These are phyloP conservation scores for Butorides virescens DNA, from an alignment of 2,113 vertebrate genomes.

Conservation along the genomic window DNA sequence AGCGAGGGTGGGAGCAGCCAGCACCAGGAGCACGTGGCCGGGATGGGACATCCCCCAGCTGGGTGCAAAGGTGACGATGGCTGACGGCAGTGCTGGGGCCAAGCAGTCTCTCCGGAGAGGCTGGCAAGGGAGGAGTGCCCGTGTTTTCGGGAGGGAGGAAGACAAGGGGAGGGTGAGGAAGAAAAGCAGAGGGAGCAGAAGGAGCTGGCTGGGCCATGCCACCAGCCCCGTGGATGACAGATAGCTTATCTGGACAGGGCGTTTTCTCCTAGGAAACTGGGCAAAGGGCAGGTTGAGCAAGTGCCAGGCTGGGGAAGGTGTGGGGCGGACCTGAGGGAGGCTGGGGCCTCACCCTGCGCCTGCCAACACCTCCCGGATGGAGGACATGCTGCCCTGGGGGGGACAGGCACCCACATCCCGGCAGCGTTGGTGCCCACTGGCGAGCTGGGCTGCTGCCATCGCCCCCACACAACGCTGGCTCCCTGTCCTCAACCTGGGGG, in stretches of 20 bases:
- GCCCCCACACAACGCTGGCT: rapidly evolving
- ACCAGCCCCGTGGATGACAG: background rate
- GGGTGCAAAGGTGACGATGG: background rate
- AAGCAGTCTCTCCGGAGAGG: rapidly evolving
- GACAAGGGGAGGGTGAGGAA: background rate
- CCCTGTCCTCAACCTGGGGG: background rate
- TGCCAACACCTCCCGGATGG: rapidly evolving
- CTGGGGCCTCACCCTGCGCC: background rate
- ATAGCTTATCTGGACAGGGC: background rate
- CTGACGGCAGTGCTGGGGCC: background rate
- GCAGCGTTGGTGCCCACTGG: background rate
- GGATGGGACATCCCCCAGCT: background rate
- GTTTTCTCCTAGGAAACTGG: conserved; percentile 41
- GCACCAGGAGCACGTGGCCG: rapidly evolving
- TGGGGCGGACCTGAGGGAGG: background rate
- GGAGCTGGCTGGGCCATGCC: background rate
- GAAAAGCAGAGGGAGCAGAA: background rate
- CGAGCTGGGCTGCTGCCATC: rapidly evolving
- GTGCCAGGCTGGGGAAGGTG: background rate
- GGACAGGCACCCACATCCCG: background rate
- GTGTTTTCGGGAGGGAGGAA: background rate
- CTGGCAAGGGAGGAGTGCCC: background rate
- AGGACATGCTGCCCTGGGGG: background rate
- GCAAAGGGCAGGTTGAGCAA: conserved; percentile 59
- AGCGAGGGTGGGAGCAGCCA: background rate